These are phyloP conservation scores for Botia kubotai DNA, from an alignment of 2,797 vertebrate species.

Conservation along the genomic window DNA sequence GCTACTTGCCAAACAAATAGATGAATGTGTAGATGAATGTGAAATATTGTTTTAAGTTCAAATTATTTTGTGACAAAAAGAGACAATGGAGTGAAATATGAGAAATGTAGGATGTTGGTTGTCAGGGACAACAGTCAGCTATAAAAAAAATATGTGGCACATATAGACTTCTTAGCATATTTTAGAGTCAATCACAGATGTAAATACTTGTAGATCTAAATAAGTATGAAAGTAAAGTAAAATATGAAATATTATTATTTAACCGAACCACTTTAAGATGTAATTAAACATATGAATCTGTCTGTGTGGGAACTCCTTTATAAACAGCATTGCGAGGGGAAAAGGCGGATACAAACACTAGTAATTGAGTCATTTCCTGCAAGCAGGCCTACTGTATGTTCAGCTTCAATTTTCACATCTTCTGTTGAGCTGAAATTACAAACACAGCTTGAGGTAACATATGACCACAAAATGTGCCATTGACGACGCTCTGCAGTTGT, in stretches of 20 bases:
- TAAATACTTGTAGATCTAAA: background rate
- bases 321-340: conserved; percentile 11
- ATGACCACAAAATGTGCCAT: conserved; percentile 40
- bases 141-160: background rate
- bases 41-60: background rate
- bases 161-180: background rate
- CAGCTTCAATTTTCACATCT: conserved; percentile 34
- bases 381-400: conserved; percentile 18
- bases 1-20: background rate
- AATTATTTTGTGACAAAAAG: background rate
- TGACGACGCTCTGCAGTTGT: conserved; percentile 17
- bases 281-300: background rate
- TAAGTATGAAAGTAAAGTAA: background rate
- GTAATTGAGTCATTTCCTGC: conserved; percentile 41
- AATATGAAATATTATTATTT: background rate
- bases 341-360: conserved; percentile 24
- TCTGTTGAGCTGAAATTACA: conserved; percentile 32
- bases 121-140: background rate
- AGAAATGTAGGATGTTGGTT: background rate
- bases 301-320: conserved; percentile 6
- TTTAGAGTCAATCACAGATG: background rate
- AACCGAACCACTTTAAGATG: background rate
- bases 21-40: background rate
- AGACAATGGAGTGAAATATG: background rate
- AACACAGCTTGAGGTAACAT: conserved; percentile 36